Evolutionary conservation across 2,797 vertebrate genomes (phyloP), one percentile per base, ranked within the genome.

Genomic region (Phataginus tricuspis): DNA sequence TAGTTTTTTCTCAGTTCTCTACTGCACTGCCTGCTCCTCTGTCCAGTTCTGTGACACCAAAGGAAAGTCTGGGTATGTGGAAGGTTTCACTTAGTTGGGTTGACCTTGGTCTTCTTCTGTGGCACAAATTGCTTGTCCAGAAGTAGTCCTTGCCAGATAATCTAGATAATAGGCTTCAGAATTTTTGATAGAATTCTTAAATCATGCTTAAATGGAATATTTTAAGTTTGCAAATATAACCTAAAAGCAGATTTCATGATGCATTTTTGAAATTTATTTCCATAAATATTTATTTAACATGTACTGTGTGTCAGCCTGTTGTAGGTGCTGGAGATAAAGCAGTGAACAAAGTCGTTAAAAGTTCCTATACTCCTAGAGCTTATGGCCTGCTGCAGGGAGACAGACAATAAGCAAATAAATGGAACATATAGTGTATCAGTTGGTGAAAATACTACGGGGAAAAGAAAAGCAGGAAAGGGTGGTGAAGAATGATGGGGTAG

Each of bases 211-310:
- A 66, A 59, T 49, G 16, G 8, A 90, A 88, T 23, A 71, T 84
- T 94, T 83, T 79, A 86, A 57, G 13, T 11, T 79, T 89, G 13
- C 39, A 37, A 74, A 83, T 87, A 63, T 11, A 86, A 63, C 21
- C 59, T 71, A 82, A 72, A 93, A 83, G 64, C 11, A 68, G 31
- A 90, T 85, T 92, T 68, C 12, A 55, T 71, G 15, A 66, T 57
- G 42, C 2, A 63, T 9, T 84, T 92, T 96, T 77, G 37, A 92
- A 91, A 42, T 63, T 92, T 45, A 75, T 88, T 51, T 94, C 49
- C 94, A 61, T 13, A 92, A 69, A 55, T 59, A 78, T 72, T 90
- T 95, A 25, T 66, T 82, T 31, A 78, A 13, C 31, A 86, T 25
- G 6, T 69, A 42, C 27, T 83, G 4, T 71, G 27, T 45, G 4